A percentile compares a stretch with the other conserved stretches of the same genome.
Evolutionary conservation across 2,113 vertebrate genomes (phyloP).

Genomic region (Ondatra zibethicus): DNA sequence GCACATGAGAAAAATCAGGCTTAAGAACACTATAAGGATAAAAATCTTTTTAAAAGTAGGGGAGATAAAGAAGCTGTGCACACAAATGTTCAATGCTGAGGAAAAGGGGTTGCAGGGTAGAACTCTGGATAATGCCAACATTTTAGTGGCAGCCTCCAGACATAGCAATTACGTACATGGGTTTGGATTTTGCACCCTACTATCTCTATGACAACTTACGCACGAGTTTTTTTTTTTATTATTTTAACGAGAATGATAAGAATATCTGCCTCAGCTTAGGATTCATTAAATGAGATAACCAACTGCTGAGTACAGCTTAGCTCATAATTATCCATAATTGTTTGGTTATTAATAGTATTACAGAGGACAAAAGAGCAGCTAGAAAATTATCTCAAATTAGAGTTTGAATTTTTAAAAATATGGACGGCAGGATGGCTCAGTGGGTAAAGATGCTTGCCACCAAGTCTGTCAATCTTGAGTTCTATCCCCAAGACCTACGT

Average conservation of each 20-base stretch:
- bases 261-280: slow-evolving; percentile 37
- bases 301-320: slow-evolving; percentile 18
- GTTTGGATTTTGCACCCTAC: slow-evolving; percentile 17
- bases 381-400: slow-evolving; percentile 7
- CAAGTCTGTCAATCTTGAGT: background rate
- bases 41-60: background rate
- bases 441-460: background rate
- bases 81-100: background rate
- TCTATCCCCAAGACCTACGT: background rate
- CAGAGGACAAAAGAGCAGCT: background rate
- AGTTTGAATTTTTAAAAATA: slow-evolving; percentile 13
- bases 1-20: background rate
- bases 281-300: slow-evolving; percentile 51
- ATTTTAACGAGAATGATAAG: slow-evolving; percentile 45
- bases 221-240: background rate
- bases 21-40: background rate
- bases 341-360: slow-evolving; percentile 55
- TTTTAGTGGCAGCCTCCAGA: slow-evolving; percentile 31
- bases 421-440: background rate
- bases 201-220: slow-evolving; percentile 41
- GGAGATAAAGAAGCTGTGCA: background rate
- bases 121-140: background rate
- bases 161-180: background rate
- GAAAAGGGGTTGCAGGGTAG: slow-evolving; percentile 7
- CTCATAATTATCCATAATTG: slow-evolving; percentile 18